A percentile compares a stretch with the other conserved stretches of the same genome.
Conservation (phyloP, 2,113 vertebrate genomes). For the Apeltes quadracus region DNA sequence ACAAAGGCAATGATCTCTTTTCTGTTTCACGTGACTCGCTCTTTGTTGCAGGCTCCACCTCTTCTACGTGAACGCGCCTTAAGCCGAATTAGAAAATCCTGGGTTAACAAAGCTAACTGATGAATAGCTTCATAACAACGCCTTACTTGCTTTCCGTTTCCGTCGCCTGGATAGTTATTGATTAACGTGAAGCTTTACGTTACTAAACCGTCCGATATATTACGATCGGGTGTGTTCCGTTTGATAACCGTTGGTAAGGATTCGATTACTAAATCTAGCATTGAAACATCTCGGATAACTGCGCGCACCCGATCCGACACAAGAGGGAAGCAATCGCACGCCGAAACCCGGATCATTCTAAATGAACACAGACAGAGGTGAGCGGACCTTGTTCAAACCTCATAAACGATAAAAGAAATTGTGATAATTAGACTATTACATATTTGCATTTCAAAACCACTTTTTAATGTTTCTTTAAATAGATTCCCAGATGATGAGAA, state of each 20-base stretch:
- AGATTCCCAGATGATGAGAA: conserved; percentile 60
- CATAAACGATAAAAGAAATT: not conserved
- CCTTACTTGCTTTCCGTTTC: not conserved
- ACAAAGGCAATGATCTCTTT: not conserved
- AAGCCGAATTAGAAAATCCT: conserved; percentile 75
- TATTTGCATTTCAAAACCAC: not conserved
- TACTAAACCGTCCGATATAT: not conserved
- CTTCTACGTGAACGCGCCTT: conserved; percentile 63
- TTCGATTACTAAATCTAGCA: conserved; percentile 71
- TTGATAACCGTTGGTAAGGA: conserved; percentile 17
- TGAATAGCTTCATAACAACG: conserved; percentile 1
- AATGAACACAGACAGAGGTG: conserved; percentile 62
- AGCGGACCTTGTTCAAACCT: conserved; percentile 15
- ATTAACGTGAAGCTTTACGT: not conserved
- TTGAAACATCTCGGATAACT: conserved; percentile 76
- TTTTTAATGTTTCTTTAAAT: not conserved
- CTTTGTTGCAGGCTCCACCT: conserved; percentile 54
- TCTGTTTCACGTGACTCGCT: conserved; percentile 30
- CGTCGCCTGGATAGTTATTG: not conserved
- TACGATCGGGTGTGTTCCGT: not conserved
- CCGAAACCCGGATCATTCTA: conserved; percentile 47
- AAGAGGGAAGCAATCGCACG: conserved; percentile 52
- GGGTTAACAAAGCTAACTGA: conserved; percentile 72
- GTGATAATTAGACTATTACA: not conserved
- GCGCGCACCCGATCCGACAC: conserved; percentile 54